Conservation (phyloP, 2,113 vertebrate species). For the Hippocampus mohnikei region DNA sequence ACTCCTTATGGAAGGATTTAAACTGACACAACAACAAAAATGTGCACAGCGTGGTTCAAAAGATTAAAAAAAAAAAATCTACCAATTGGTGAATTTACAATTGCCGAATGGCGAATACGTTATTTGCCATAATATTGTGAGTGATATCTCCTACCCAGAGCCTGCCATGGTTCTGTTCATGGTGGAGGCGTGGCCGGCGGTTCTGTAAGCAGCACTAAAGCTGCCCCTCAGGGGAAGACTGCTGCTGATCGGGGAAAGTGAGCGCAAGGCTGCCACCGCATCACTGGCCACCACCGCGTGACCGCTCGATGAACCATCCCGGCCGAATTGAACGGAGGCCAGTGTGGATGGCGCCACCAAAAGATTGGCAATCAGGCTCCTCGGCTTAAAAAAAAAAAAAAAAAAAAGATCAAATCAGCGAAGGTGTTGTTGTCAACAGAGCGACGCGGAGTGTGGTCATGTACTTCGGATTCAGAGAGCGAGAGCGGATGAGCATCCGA, state of each 20-base stretch:
- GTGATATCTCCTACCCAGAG: conserved; percentile 78
- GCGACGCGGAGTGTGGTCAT: background rate
- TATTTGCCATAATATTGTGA: background rate
- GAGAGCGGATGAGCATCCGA: conserved; percentile 82
- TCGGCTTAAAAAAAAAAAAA: conserved; percentile 74
- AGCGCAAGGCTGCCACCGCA: conserved; percentile 84
- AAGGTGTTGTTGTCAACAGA: background rate
- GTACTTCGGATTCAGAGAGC: conserved; percentile 85
- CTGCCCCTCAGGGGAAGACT: conserved; percentile 75
- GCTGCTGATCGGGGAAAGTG: conserved; percentile 85
- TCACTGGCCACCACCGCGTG: conserved; percentile 74
- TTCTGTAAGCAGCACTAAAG: conserved; percentile 60
- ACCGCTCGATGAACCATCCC: conserved; percentile 77
- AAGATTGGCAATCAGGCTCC: conserved; percentile 90
- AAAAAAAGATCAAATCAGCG: background rate
- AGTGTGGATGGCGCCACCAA: conserved; percentile 80
- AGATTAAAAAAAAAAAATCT: no score
- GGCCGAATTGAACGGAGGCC: conserved; percentile 76
- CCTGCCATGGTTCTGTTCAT: conserved; percentile 77
- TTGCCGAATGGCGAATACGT: background rate
- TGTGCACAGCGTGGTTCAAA: no score
- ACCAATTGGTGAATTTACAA: background rate
- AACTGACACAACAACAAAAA: no score
- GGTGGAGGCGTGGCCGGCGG: conserved; percentile 58
- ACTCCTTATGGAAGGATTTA: no score